These are phyloP conservation scores for Turdus rufiventris DNA, from an alignment of 2,113 vertebrate species.

Conservation along the genomic window DNA sequence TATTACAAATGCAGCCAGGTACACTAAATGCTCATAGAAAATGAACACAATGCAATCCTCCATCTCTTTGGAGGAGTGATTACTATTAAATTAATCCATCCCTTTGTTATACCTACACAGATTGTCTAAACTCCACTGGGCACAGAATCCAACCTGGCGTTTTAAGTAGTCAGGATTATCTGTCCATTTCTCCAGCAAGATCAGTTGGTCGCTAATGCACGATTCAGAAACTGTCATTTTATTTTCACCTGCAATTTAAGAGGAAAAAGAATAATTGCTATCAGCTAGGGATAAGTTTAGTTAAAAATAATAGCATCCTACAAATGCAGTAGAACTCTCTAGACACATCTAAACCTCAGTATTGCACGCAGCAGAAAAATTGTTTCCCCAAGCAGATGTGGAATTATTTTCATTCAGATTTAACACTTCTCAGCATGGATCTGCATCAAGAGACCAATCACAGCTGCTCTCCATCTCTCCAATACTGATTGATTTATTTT, in stretches of 20 bases:
- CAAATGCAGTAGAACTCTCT: not conserved
- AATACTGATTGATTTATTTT: not conserved
- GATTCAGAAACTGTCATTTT: constrained; percentile 94
- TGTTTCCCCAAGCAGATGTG: not conserved
- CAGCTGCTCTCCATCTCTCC: not conserved
- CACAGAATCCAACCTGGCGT: constrained; percentile 97
- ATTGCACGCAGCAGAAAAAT: not conserved
- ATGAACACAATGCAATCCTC: not conserved
- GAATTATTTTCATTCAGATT: not conserved
- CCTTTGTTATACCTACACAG: constrained; percentile 83
- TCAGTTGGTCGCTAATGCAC: constrained; percentile 88
- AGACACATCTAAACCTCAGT: not conserved
- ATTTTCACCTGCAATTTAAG: constrained; percentile 87
- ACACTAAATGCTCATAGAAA: not conserved
- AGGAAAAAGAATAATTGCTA: not conserved
- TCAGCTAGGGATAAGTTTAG: not conserved
- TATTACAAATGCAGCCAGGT: not conserved
- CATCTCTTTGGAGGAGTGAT: not conserved
- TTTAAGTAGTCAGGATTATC: constrained; percentile 91
- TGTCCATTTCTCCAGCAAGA: constrained; percentile 91
- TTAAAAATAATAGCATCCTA: not conserved
- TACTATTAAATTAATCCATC: not conserved
- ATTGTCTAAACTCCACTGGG: constrained; percentile 99
- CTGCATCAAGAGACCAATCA: not conserved
- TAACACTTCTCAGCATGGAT: not conserved